A percentile compares a stretch with the other conserved stretches of the same genome.
Evolutionary conservation across 92 coral and sea anemone species (phyloP).

Genomic region (Pocillopora meandrina): DNA sequence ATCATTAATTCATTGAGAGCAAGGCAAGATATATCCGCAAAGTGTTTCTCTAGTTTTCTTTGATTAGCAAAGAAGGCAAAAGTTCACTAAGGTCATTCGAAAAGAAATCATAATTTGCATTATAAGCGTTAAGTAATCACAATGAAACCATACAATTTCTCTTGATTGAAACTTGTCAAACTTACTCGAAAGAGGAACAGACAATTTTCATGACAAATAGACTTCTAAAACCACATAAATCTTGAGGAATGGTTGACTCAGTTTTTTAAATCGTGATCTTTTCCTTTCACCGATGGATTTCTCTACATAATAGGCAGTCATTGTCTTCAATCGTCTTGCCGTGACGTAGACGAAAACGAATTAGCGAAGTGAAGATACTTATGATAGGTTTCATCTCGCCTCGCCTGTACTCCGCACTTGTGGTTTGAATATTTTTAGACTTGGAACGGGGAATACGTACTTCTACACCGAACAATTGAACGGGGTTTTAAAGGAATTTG

Average conservation of each 20-base stretch:
- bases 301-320: too few relatives aligned
- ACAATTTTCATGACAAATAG: background rate
- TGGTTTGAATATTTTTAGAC: too few relatives aligned
- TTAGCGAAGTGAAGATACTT: too few relatives aligned
- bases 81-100: background rate
- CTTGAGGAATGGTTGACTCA: background rate
- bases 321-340: too few relatives aligned
- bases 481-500: too few relatives aligned
- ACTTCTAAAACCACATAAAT: background rate
- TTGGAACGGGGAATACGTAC: too few relatives aligned
- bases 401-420: too few relatives aligned
- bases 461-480: too few relatives aligned
- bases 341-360: too few relatives aligned
- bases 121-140: background rate
- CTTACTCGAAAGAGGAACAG: background rate
- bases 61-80: background rate
- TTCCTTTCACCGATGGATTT: too few relatives aligned
- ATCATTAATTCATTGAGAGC: background rate
- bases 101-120: background rate
- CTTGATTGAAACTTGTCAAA: background rate
- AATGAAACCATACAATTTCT: background rate
- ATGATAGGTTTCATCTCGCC: too few relatives aligned
- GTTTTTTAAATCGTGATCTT: too few relatives aligned
- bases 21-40: background rate
- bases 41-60: background rate